Percentiles rank a stretch among this genome's conserved stretches.
These are phyloP conservation scores for Gouania willdenowi DNA, from an alignment of 2,797 vertebrate genomes.

Conservation along the genomic window DNA sequence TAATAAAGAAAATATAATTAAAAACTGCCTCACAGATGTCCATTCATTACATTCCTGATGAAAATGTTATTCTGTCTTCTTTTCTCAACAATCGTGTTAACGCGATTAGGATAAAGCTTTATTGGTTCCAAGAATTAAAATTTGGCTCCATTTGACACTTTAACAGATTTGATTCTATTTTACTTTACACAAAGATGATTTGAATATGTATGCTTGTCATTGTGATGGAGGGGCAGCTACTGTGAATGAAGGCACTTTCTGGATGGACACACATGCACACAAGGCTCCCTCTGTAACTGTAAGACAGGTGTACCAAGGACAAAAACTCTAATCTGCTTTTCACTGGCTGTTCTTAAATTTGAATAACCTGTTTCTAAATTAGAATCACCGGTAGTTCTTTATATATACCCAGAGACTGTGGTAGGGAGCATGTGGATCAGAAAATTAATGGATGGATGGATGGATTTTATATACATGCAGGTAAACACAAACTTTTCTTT, in stretches of 20 bases:
- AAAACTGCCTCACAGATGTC: constrained; percentile 38
- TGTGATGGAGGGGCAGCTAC: constrained; percentile 48
- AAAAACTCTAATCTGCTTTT: constrained; percentile 1
- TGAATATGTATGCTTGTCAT: constrained; percentile 24
- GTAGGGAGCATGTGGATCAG: too few species aligned
- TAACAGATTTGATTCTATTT: constrained; percentile 34
- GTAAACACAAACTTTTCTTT: too few species aligned
- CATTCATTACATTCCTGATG: constrained; percentile 30
- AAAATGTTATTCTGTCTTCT: constrained; percentile 20
- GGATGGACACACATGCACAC: neutral
- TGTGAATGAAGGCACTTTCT: constrained; percentile 30
- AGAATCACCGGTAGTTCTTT: too few species aligned
- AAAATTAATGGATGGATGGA: too few species aligned
- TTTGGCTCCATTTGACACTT: constrained; percentile 41
- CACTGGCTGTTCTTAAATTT: too few species aligned
- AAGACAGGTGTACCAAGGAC: constrained; percentile 46
- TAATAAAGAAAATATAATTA: constrained; percentile 59
- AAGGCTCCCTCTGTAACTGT: constrained; percentile 20
- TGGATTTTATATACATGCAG: too few species aligned
- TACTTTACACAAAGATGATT: constrained; percentile 32
- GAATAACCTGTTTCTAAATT: too few species aligned
- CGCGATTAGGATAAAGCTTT: constrained; percentile 33
- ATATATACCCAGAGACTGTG: too few species aligned
- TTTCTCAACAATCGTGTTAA: constrained; percentile 27
- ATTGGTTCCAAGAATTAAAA: constrained; percentile 28